phyloP scores from a whole-genome alignment of 2,797 vertebrate species.

The Pseudochaenichthys georgianus region DNA sequence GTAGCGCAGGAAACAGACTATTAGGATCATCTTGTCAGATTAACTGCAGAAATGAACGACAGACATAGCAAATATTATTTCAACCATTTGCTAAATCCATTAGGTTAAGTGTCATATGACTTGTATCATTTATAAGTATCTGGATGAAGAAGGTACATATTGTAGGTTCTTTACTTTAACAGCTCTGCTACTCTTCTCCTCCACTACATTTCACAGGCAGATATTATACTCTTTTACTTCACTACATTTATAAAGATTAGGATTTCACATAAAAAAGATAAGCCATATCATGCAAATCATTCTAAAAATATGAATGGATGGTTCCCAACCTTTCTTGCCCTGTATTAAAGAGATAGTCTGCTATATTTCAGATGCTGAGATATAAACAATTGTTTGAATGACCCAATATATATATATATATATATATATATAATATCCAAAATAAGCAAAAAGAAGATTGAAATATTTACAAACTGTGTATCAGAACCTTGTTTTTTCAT shows the following conservation, averaged over 20 bases:
- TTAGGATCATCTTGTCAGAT: constrained; percentile 8
- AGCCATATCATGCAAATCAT: too few relatives aligned
- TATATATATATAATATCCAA: background rate
- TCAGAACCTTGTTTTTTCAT: background rate
- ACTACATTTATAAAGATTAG: too few relatives aligned
- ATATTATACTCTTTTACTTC: background rate
- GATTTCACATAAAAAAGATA: too few relatives aligned
- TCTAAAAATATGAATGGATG: too few relatives aligned
- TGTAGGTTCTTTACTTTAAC: too few relatives aligned
- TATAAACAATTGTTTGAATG: background rate
- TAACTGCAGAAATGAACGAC: background rate
- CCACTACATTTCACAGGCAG: background rate
- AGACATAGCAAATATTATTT: background rate
- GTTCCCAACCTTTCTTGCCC: background rate
- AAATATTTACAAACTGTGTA: background rate
- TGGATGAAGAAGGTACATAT: background rate
- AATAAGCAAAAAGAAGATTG: accelerated
- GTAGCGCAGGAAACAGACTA: constrained; percentile 32
- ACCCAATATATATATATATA: background rate
- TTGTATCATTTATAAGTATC: constrained; percentile 3
- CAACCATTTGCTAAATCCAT: background rate
- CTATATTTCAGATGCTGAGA: background rate
- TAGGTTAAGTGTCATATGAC: background rate
- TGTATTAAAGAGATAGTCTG: background rate
- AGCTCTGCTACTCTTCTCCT: too few relatives aligned